Percentiles rank a stretch among this genome's conserved stretches.
Evolutionary conservation across 2,113 vertebrate genomes (phyloP).

Genomic region (Xyrauchen texanus): DNA sequence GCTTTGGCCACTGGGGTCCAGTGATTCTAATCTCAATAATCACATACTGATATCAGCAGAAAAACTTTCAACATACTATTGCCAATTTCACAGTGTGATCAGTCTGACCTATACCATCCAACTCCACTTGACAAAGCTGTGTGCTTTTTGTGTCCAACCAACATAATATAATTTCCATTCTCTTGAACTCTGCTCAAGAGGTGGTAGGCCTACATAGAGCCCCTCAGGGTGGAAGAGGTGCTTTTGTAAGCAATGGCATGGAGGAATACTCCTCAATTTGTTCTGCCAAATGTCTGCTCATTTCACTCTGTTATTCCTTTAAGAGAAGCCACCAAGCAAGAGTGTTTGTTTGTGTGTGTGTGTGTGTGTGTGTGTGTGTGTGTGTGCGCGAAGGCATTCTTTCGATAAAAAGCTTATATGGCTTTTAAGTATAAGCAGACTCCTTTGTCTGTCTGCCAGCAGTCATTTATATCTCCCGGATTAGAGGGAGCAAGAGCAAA

Average conservation of each 20-base stretch:
- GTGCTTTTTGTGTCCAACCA: constrained; percentile 48
- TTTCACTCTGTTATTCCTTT: constrained; percentile 9
- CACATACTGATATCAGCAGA: no score
- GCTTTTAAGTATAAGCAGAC: constrained; percentile 56
- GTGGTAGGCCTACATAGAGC: not conserved
- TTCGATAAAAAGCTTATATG: constrained; percentile 56
- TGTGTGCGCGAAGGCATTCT: constrained; percentile 32
- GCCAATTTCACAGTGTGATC: no score
- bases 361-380: constrained; percentile 25
- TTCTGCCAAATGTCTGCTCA: constrained; percentile 9
- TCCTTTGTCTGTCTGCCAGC: constrained; percentile 50
- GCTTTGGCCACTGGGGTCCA: no score
- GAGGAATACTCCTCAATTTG: constrained; percentile 29
- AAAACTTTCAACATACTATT: no score
- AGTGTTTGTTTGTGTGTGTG: constrained; percentile 22
- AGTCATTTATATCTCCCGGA: constrained; percentile 54
- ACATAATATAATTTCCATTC: constrained; percentile 67
- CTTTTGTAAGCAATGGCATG: constrained; percentile 21
- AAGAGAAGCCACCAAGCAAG: constrained; percentile 44
- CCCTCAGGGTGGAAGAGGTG: constrained; percentile 20
- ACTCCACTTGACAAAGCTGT: no score
- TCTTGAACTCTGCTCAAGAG: constrained; percentile 30
- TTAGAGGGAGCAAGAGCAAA: constrained; percentile 46
- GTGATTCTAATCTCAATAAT: no score
- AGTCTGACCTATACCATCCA: no score